Evolutionary conservation across 2,888 invertebrate species (phyloP), one percentile per base, ranked within the genome.

Genomic region (Entomobrya multifasciata): DNA sequence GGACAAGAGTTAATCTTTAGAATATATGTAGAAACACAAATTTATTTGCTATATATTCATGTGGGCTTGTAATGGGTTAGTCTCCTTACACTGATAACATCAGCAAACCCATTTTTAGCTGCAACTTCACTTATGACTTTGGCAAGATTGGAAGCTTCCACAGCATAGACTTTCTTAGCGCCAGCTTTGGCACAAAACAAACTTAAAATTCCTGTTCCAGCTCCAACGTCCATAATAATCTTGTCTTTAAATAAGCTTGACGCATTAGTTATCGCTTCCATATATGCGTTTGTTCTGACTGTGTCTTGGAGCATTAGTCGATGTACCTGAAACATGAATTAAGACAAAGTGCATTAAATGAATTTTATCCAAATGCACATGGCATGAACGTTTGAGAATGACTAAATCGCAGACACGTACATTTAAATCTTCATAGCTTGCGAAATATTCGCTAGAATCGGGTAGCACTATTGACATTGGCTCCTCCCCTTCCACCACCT

Each of bases 131-230:
- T 93, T 0, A 96, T 95, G 74, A 96, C 92, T 91, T 93, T 93
- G 4, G 95, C 95, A 49, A 96, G 92, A 89, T 95, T 94, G 91
- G 96, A 96, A 1, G 96, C 97, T 94, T 97, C 97, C 0, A 97
- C 94, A 10, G 97, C 96, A 92, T 95, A 97, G 0, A 97, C 97
- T 92, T 95, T 95, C 84, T 94, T 94, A 5, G 98, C 98, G n/a
- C 98, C 98, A 41, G 97, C 97, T 93, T 95, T 94, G 0, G 97
- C 98, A 92, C 97, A 97, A 93, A 97, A 97, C 91, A 98, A 93
- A 0, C 98, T 97, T 30, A 99, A 93, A 90, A 99, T 96, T 30
- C 98, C 95, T 20, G 96, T 96, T 0, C 97, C 97, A 87, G 96
- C 96, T 0, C 97, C 97, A 77, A 97, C 95, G 93, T 97, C 97